Evolutionary conservation across 2,797 vertebrate species (phyloP).

Genomic region (Melanogrammus aeglefinus): DNA sequence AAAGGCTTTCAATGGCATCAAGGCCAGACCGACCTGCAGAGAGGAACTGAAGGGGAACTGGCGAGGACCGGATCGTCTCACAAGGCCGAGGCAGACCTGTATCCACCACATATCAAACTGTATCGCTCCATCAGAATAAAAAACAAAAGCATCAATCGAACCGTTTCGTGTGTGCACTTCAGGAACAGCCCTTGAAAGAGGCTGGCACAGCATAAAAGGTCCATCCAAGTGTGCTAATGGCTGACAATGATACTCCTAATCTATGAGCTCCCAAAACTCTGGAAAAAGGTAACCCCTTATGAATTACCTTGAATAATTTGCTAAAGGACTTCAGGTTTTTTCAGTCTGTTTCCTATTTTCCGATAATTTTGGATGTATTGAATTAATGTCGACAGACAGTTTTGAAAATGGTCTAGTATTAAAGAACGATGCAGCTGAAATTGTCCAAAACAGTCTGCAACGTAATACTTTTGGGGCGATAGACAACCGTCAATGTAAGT

Average conservation of each 20-base stretch:
- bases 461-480: too few species aligned
- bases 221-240: conserved; percentile 53
- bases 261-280: conserved; percentile 53
- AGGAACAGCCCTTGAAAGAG: conserved; percentile 14
- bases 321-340: conserved; percentile 12
- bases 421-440: too few species aligned
- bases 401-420: not conserved
- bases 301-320: conserved; percentile 21
- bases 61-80: too few species aligned
- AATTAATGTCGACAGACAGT: not conserved
- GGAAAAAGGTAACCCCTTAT: not conserved
- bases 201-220: conserved; percentile 45
- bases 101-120: not conserved
- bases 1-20: too few species aligned
- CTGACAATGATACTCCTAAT: conserved; percentile 51
- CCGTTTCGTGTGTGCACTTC: not conserved
- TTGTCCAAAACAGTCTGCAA: too few species aligned
- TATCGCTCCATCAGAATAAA: not conserved
- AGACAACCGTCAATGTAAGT: too few species aligned
- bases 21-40: too few species aligned
- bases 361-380: conserved; percentile 5
- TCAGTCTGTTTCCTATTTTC: too few species aligned
- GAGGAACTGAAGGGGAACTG: too few species aligned
- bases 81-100: not conserved
- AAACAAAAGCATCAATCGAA: not conserved